A percentile compares a stretch with the other conserved stretches of the same genome.
Evolutionary conservation across 2,113 vertebrate genomes (phyloP).

Genomic region (Oreochromis tanganicae): DNA sequence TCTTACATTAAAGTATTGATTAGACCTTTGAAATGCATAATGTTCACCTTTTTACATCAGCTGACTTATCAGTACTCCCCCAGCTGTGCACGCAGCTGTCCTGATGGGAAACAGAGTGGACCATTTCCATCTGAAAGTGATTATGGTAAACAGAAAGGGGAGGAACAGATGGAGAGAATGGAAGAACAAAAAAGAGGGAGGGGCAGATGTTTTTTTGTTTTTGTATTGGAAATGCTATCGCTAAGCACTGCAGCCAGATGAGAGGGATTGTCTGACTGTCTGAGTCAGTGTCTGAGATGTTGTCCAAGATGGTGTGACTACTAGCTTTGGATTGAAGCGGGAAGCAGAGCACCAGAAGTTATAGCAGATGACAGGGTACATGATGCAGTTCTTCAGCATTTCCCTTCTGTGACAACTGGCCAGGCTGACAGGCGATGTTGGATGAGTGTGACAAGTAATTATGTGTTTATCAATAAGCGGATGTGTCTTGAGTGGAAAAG

Average conservation of each 20-base stretch:
- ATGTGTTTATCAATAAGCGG: not conserved
- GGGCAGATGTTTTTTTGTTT: not conserved
- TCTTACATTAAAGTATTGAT: not conserved
- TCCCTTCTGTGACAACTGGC: not conserved
- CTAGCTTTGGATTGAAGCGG: conserved; percentile 10
- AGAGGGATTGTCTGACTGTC: conserved; percentile 23
- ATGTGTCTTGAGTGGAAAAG: not conserved
- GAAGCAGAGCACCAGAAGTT: conserved; percentile 2
- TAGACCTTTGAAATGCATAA: not conserved
- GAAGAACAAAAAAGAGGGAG: not conserved
- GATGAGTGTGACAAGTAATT: not conserved
- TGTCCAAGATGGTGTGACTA: conserved; percentile 15
- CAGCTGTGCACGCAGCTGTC: conserved; percentile 5
- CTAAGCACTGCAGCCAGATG: conserved; percentile 18
- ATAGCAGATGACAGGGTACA: conserved; percentile 1
- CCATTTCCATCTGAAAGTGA: conserved; percentile 45
- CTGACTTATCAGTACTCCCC: not conserved
- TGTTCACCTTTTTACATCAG: not conserved
- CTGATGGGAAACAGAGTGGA: conserved; percentile 7
- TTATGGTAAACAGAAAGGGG: conserved; percentile 32
- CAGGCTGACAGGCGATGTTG: not conserved
- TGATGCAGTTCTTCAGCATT: not conserved
- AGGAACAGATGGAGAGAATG: not conserved
- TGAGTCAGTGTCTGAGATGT: conserved; percentile 3
- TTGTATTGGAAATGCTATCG: conserved; percentile 5